Base-by-base conservation (phyloP, 1,140 invertebrate genomes). In the Marisa cornuarietis region DNA sequence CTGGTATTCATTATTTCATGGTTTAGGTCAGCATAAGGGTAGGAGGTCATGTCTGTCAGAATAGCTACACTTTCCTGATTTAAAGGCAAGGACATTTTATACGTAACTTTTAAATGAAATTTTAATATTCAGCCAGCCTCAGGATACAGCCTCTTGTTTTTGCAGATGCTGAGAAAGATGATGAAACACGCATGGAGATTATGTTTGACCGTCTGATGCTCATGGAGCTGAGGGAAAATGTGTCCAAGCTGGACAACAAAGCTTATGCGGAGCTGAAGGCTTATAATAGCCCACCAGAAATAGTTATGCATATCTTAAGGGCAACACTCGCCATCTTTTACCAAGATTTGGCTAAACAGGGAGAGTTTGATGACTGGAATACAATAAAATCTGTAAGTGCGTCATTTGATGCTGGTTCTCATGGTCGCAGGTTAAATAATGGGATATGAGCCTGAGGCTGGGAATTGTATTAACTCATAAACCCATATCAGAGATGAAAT, bases 181-280 rank as follows among this genome's bases (percentile, higher is more conserved):
- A 88, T 42, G 85, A 86, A 6, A 81, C 81, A 4, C 79, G 88
- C 66, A 85, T 88, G 82, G 89, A 90, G 68, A 87, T 90, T n/a
- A 87, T 91, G 87, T 91, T 91, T 84, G 90, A 91, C 77, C 86
- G 89, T 26, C 82, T 91, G 18, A 90, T 91, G 89, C 82, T 91
- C 81, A 87, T 87, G 85, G 90, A 91, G 68, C 86, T 91, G 42
- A 74, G 90, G 71, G 87, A 90, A 74, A 91, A 91, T 77, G 88
- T 91, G 42, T 51, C 81, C 52, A 89, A 88, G 61, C 79, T 91
- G 49, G 90, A 91, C 76, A 76, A 80, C 10, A 83, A 85, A 69
- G 87, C 89, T 0, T 91, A 90, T 77, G 89, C 88, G 58, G 90
- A 91, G 79, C 82, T 91, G 71, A 84, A 85, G 51, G 90, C 88